Percentiles rank a stretch among this genome's conserved stretches.
These are phyloP conservation scores for Spatula versicolor DNA, from an alignment of 2,797 vertebrate genomes.

Conservation along the genomic window DNA sequence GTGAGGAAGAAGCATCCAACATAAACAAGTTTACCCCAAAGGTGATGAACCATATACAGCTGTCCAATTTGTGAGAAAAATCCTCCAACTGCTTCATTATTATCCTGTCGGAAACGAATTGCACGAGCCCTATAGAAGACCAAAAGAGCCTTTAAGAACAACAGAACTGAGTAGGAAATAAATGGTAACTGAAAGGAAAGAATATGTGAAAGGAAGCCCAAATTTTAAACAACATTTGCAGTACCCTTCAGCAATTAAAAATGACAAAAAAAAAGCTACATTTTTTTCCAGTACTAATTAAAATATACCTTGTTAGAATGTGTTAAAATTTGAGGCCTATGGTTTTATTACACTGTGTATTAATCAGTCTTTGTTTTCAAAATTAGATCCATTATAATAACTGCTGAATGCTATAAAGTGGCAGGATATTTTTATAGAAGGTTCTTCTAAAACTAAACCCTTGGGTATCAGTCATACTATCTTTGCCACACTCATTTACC, in stretches of 20 bases:
- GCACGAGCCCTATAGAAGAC: conserved; percentile 89
- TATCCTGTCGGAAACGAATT: conserved; percentile 91
- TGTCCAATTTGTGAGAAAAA: conserved; percentile 98
- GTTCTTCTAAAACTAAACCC: neutral
- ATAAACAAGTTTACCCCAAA: conserved; percentile 87
- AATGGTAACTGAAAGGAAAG: neutral
- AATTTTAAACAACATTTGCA: neutral
- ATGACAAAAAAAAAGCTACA: neutral
- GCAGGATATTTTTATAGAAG: neutral
- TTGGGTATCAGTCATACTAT: neutral
- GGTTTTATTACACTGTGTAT: neutral
- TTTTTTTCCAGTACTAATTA: neutral
- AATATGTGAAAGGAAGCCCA: neutral
- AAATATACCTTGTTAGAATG: neutral
- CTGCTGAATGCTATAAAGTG: neutral
- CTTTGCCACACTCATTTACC: neutral
- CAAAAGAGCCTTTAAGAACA: neutral
- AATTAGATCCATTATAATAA: neutral
- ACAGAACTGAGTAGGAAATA: neutral
- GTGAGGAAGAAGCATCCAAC: neutral
- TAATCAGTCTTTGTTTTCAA: neutral
- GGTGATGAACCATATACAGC: conserved; percentile 96
- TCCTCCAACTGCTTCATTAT: conserved; percentile 91
- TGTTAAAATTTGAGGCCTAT: neutral
- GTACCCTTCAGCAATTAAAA: neutral